phyloP scores from a whole-genome alignment of 2,797 vertebrate genomes.

The Mus minutoides region DNA sequence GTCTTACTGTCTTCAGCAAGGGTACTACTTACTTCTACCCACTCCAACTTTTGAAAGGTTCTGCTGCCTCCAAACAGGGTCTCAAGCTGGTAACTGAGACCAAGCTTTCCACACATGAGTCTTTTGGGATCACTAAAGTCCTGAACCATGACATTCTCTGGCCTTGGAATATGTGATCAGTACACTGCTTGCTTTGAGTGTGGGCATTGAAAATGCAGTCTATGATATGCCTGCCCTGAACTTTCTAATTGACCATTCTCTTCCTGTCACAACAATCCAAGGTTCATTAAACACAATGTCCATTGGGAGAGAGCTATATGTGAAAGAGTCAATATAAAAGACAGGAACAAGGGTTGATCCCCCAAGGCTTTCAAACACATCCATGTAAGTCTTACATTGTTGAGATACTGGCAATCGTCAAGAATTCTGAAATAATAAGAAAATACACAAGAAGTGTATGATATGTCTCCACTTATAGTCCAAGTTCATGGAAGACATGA shows the following conservation, averaged over 20 bases:
- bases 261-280: slow-evolving; percentile 14
- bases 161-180: neutral
- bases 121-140: neutral
- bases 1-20: neutral
- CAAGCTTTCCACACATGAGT: neutral
- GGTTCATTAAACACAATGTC: neutral
- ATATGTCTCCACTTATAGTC: neutral
- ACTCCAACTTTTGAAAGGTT: neutral
- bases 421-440: slow-evolving; percentile 38
- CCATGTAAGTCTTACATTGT: neutral
- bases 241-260: neutral
- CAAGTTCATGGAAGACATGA: neutral
- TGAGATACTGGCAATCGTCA: neutral
- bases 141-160: neutral
- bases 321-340: neutral
- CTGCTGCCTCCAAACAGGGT: neutral
- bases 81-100: neutral
- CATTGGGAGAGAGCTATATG: neutral
- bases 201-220: neutral
- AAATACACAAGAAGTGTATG: neutral
- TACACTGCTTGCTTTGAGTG: neutral
- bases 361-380: slow-evolving; percentile 3
- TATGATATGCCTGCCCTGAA: neutral
- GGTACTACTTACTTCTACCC: neutral
- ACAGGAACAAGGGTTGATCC: neutral